phyloP scores from a whole-genome alignment of 2,113 vertebrate genomes.

The Thamnophis sirtalis region DNA sequence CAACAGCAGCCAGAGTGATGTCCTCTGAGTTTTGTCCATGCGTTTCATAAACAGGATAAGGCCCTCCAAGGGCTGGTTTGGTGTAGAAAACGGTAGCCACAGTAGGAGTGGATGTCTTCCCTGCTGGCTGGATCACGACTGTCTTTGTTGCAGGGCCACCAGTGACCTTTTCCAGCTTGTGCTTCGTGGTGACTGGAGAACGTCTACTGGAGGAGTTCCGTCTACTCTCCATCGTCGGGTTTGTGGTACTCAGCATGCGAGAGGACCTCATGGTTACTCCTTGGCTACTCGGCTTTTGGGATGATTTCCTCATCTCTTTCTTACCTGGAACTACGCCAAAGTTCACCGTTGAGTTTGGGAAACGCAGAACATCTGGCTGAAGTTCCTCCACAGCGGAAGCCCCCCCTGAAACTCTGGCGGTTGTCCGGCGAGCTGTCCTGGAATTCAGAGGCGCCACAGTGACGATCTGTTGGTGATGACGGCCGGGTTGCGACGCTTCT shows the following conservation, averaged over 20 bases:
- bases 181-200: slow-evolving; percentile 53
- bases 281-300: slow-evolving; percentile 53
- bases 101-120: slow-evolving; percentile 58
- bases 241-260: background rate
- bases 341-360: slow-evolving; percentile 20
- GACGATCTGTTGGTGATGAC: rapidly evolving
- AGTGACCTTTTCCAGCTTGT: slow-evolving; percentile 21
- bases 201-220: slow-evolving; percentile 13
- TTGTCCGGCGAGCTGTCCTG: slow-evolving; percentile 2
- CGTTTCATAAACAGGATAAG: background rate
- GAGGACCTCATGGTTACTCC: slow-evolving; percentile 20
- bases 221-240: slow-evolving; percentile 28
- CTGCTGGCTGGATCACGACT: slow-evolving; percentile 24
- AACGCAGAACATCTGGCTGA: slow-evolving; percentile 37
- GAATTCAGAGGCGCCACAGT: background rate
- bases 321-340: background rate
- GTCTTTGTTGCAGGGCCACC: slow-evolving; percentile 38
- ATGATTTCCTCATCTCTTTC: slow-evolving; percentile 46
- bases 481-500: slow-evolving; percentile 8
- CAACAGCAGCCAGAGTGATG: slow-evolving; percentile 71
- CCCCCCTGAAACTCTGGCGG: background rate
- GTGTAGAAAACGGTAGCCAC: slow-evolving; percentile 49
- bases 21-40: slow-evolving; percentile 41
- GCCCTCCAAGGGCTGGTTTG: slow-evolving; percentile 44
- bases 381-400: slow-evolving; percentile 22